Conservation (phyloP, 2,797 vertebrate species). For the Paratrypauchen microcephalus region DNA sequence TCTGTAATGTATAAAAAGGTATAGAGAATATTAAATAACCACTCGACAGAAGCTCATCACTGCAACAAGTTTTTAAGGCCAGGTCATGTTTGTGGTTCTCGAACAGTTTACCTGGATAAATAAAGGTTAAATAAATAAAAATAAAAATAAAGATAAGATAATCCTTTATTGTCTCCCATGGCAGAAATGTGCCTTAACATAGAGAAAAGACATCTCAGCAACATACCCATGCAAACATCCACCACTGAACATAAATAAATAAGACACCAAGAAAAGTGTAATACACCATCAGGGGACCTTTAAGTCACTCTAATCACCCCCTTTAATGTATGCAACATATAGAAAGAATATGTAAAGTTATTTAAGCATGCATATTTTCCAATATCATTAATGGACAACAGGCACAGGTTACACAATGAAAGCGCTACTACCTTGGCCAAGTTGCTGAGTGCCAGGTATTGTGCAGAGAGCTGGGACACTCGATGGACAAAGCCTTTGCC, state of each 20-base stretch:
- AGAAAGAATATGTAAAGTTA: not conserved
- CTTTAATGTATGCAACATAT: not conserved
- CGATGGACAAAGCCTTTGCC: slow-evolving; percentile 96
- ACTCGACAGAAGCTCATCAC: not conserved
- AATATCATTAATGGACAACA: not conserved
- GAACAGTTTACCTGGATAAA: too few relatives aligned
- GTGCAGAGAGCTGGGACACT: slow-evolving; percentile 95
- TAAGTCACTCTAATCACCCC: too few relatives aligned
- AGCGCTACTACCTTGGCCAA: slow-evolving; percentile 88
- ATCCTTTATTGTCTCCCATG: too few relatives aligned
- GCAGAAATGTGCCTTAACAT: too few relatives aligned
- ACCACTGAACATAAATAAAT: too few relatives aligned
- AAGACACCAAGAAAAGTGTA: too few relatives aligned
- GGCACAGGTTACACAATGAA: slow-evolving; percentile 7
- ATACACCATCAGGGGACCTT: too few relatives aligned
- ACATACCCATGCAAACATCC: too few relatives aligned
- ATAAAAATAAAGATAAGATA: too few relatives aligned
- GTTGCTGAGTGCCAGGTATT: slow-evolving; percentile 95
- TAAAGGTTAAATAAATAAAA: too few relatives aligned
- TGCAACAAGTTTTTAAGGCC: not conserved
- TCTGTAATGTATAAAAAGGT: not conserved
- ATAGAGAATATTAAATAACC: not conserved
- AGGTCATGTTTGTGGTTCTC: too few relatives aligned
- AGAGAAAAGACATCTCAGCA: too few relatives aligned
- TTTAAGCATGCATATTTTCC: slow-evolving; percentile 16